These are phyloP conservation scores for Gadus macrocephalus DNA, from an alignment of 2,113 vertebrate genomes.

Conservation along the genomic window DNA sequence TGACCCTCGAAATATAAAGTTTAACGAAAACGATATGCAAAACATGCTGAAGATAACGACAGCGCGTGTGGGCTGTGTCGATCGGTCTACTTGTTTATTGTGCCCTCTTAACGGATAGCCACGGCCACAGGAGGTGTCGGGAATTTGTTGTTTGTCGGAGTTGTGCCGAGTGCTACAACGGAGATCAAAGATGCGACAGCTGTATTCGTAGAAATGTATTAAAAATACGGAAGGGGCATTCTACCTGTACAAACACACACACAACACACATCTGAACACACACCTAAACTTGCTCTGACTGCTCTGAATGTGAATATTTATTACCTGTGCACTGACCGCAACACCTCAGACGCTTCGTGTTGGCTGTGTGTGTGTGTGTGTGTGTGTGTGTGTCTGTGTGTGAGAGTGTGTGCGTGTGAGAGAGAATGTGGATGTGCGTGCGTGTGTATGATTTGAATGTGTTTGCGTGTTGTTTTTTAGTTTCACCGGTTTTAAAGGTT, in stretches of 20 bases:
- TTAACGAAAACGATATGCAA: neutral
- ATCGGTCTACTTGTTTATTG: neutral
- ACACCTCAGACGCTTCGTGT: slow-evolving; percentile 58
- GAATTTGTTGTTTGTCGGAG: slow-evolving; percentile 26
- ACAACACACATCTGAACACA: slow-evolving; percentile 2
- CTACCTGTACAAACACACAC: slow-evolving; percentile 6
- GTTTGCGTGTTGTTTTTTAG: slow-evolving; percentile 10
- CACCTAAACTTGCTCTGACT: slow-evolving; percentile 51
- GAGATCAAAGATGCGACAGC: slow-evolving; percentile 1
- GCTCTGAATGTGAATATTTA: slow-evolving; percentile 70
- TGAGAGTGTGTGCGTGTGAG: slow-evolving; percentile 9
- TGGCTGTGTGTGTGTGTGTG: slow-evolving; percentile 36
- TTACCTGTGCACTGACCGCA: slow-evolving; percentile 62
- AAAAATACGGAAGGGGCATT: slow-evolving; percentile 12
- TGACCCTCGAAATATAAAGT: slow-evolving; percentile 11
- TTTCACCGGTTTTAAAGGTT: slow-evolving; percentile 58
- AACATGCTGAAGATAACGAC: neutral
- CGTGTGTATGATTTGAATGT: slow-evolving; percentile 1
- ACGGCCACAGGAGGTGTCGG: neutral
- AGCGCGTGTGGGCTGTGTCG: neutral
- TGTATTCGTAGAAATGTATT: slow-evolving; percentile 18
- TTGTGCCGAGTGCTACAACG: neutral
- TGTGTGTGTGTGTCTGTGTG: slow-evolving; percentile 14
- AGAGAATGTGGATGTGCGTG: slow-evolving; percentile 6
- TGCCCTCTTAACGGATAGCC: no score